Conservation (phyloP, 2,113 vertebrate genomes). For the Nymphicus hollandicus region DNA sequence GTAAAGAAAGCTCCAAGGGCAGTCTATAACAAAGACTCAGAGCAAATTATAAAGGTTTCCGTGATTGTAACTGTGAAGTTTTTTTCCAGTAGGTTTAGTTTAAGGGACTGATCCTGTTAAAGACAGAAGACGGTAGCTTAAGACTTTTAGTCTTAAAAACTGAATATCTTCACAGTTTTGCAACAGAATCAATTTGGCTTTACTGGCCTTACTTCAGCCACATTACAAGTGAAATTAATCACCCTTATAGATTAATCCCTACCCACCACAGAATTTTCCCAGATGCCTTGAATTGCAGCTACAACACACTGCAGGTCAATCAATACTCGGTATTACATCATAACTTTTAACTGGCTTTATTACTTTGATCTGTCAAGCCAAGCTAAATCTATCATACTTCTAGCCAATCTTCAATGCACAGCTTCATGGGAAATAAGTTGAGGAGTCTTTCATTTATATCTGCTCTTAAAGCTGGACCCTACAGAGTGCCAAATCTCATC, state of each 20-base stretch:
- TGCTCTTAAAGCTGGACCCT: neutral
- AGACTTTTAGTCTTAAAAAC: neutral
- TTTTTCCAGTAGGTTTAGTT: constrained; percentile 7
- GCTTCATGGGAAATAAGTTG: neutral
- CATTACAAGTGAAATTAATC: neutral
- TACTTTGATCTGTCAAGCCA: neutral
- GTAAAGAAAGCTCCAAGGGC: constrained; percentile 2
- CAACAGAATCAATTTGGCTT: neutral
- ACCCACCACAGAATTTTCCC: neutral
- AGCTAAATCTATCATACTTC: neutral
- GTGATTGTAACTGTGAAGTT: neutral
- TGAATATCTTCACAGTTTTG: neutral
- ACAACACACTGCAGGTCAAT: neutral
- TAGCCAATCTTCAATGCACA: neutral
- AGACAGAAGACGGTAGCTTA: neutral
- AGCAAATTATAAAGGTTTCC: neutral
- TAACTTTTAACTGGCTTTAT: neutral
- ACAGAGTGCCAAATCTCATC: neutral
- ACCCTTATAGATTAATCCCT: neutral
- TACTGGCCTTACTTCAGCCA: neutral
- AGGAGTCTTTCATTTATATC: neutral
- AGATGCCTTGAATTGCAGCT: neutral
- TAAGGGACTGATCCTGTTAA: neutral
- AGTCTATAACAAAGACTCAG: neutral
- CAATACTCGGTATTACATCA: neutral